Evolutionary conservation across 2,113 vertebrate genomes (phyloP).

Genomic region (Ammodytes marinus): DNA sequence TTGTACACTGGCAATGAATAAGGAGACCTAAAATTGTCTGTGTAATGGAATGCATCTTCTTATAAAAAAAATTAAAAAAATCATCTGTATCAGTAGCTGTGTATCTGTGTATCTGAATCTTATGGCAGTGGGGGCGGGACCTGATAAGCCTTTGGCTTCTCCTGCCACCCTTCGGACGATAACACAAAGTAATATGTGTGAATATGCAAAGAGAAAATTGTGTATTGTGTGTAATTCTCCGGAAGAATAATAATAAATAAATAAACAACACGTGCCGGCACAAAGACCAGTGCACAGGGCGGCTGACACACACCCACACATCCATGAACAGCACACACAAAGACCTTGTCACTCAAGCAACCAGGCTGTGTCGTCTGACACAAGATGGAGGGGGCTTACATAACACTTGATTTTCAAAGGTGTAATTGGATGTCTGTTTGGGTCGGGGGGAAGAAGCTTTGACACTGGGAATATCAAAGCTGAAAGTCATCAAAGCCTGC

Average conservation of each 20-base stretch:
- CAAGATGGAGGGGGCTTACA: constrained; percentile 58
- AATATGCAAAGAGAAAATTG: no score
- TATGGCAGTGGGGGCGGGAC: no score
- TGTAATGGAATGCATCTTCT: no score
- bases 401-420: constrained; percentile 67
- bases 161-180: no score
- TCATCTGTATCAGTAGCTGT: no score
- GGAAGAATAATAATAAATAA: not conserved
- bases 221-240: no score
- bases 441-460: constrained; percentile 42
- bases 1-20: no score
- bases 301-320: constrained; percentile 28
- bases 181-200: no score
- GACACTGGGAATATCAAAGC: constrained; percentile 41
- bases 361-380: constrained; percentile 50
- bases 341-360: constrained; percentile 58
- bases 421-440: constrained; percentile 67
- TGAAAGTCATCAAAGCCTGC: constrained; percentile 43
- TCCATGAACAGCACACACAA: constrained; percentile 45
- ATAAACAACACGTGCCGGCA: constrained; percentile 2
- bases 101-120: no score
- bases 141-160: no score
- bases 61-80: no score
- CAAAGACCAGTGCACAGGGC: constrained; percentile 17
- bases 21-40: no score